Conservation (phyloP, 2,113 vertebrate species). For the Cathartes aura region DNA sequence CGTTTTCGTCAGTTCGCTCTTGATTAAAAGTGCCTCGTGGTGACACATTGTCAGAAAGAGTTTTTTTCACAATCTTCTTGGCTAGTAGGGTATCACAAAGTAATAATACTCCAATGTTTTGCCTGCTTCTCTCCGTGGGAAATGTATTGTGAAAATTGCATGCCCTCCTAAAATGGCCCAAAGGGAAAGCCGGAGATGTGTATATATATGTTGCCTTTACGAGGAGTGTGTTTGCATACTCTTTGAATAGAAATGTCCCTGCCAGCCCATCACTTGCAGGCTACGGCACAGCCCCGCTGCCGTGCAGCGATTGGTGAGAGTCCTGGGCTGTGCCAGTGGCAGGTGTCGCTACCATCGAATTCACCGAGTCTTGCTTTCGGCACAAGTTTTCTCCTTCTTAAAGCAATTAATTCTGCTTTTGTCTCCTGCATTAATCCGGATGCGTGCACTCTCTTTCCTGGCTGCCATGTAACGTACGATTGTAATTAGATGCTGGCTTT, state of each 20-base stretch:
- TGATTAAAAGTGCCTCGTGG: neutral
- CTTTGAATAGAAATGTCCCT: neutral
- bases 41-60: neutral
- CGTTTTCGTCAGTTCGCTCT: neutral
- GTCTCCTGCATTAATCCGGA: neutral
- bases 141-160: neutral
- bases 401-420: neutral
- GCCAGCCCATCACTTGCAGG: neutral
- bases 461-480: accelerated
- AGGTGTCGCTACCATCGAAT: neutral
- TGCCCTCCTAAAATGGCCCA: neutral
- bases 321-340: accelerated
- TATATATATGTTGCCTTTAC: neutral
- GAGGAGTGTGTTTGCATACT: neutral
- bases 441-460: neutral
- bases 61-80: neutral
- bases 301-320: neutral
- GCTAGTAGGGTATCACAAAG: neutral
- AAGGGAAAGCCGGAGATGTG: neutral
- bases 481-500: neutral
- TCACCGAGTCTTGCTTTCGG: neutral
- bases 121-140: accelerated
- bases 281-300: neutral
- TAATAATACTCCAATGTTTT: neutral
- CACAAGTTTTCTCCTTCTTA: neutral